Base-by-base conservation (phyloP, 2,888 invertebrate genomes). In the Aporophyla nigra region DNA sequence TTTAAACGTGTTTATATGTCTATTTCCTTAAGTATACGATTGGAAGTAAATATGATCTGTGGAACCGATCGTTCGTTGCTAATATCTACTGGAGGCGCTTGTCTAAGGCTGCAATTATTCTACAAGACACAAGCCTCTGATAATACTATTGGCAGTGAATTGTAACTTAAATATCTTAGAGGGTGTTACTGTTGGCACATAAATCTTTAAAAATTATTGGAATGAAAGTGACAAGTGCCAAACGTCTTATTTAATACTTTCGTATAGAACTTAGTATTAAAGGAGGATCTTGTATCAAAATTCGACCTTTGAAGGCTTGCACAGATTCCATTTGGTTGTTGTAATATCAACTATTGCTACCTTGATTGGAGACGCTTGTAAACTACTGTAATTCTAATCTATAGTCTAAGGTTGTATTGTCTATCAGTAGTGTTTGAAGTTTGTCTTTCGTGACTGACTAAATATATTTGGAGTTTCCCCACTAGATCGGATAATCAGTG, bases 61-160 rank as follows among this genome's bases (percentile, higher is more conserved):
- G 66, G n/a, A 58, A 71, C 49, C 43, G 65, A 66, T 49, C 49
- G 71, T 16, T 70, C 54, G 53, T 65, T 46, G 54, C 73, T 85
- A 85, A 67, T 62, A 65, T 69, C 72, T 85, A 83, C 61, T 62
- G 67, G 83, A 73, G 82, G 75, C 83, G 83, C 70, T 85, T 71
- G 66, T 81, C 71, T 72, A 82, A 84, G 86, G 82, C 81, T 76
- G 84, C 67, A 27, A 75, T 62, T 71, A 75, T 76, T 63, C 56
- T 75, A 86, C 73, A 85, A 76, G 74, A 85, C 84, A 86, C 82
- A 78, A 76, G 63, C 82, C 84, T 73, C 76, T 76, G 71, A 65
- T 84, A 82, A 84, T 69, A 86, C 76, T 84, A 85, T 86, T 84
- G 85, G 85, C 85, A 86, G 85, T 86, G 84, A 74, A 70, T 76